Percentiles rank a stretch among this genome's conserved stretches.
phyloP scores from a whole-genome alignment of 2,888 invertebrate species.

The Zhengitettix transpicula region DNA sequence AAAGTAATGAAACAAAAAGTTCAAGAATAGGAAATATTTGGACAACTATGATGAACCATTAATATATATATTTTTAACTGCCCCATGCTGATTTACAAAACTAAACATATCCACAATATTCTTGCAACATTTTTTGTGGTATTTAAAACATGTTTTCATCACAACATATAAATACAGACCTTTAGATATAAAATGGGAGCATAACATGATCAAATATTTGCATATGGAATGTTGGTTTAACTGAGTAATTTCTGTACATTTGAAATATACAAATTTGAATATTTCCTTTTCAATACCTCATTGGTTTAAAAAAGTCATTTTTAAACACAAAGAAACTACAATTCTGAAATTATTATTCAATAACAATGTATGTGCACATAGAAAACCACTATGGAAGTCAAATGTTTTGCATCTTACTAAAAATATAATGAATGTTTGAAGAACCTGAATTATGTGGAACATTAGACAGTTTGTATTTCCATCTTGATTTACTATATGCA shows the following conservation, averaged over 20 bases:
- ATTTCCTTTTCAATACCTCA: neutral
- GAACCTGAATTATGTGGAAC: too few relatives aligned
- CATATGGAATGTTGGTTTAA: slow-evolving; percentile 14
- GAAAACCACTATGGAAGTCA: too few relatives aligned
- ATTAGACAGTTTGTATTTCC: too few relatives aligned
- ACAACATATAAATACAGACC: slow-evolving; percentile 26
- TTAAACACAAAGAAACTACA: too few relatives aligned
- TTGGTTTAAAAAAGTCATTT: too few relatives aligned
- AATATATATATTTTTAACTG: slow-evolving; percentile 10
- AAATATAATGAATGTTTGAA: too few relatives aligned
- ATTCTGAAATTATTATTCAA: too few relatives aligned
- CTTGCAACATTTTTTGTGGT: slow-evolving; percentile 23
- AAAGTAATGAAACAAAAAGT: slow-evolving; percentile 30
- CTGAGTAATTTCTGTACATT: neutral
- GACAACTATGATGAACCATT: slow-evolving; percentile 14
- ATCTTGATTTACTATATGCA: too few relatives aligned
- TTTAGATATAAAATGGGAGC: slow-evolving; percentile 6
- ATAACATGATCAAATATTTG: slow-evolving; percentile 18
- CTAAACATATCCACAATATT: slow-evolving; percentile 15
- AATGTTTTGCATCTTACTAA: too few relatives aligned
- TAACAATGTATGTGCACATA: too few relatives aligned
- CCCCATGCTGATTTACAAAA: slow-evolving; percentile 15
- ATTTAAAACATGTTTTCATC: slow-evolving; percentile 17
- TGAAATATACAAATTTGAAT: neutral
- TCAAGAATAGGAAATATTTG: slow-evolving; percentile 17